Evolutionary conservation across 2,797 vertebrate species (phyloP), one percentile per base, ranked within the genome.

Genomic region (Taenioides sp.): DNA sequence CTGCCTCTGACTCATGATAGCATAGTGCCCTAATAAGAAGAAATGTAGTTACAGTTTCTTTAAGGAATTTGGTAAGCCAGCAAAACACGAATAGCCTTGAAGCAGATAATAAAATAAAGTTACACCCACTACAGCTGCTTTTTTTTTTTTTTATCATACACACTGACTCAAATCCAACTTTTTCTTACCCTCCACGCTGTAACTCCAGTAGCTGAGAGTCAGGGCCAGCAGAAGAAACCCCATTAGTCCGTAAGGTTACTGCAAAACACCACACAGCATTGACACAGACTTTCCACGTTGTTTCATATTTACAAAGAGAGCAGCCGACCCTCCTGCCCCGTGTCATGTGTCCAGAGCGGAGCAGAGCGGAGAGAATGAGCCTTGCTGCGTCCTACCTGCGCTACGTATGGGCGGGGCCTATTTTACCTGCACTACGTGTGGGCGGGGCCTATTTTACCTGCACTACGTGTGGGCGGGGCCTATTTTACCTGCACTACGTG

Each of bases 241-340:
- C 97, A 99, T 99, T 95, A 95, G 96, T 95, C 95, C 94, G 95
- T 87, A 95, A 93, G 94, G 89, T 92, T 89, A 84, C 92, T 96
- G 93, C 84, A 88, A 79, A 31, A 59, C 89, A 69, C 65, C 93
- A 93, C 84, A 85, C 58, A 92, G 52, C 90, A 66, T 52, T 27
- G 93, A 87, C 89, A 63, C 81, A 83, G 59, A 84, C 90, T 75
- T 74, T 90, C 50, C 76, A 89, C 22, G 66, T 77, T 64, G 73
- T 88, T 73, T 89, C 82, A 86, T 84, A 76, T 76, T 87, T 69
- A 79, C 77, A 65, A 11, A 50, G 55, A 50, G 68, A 49, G 63
- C 67, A 71, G 59, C 28, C 55, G 11, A 43, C 22, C 22, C 59
- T 61, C 59, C 28, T 16, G 37, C 50, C 77, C 71, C 54, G 69